These are phyloP conservation scores for Aricia artaxerxes DNA, from an alignment of 2,888 invertebrate species.

Conservation along the genomic window DNA sequence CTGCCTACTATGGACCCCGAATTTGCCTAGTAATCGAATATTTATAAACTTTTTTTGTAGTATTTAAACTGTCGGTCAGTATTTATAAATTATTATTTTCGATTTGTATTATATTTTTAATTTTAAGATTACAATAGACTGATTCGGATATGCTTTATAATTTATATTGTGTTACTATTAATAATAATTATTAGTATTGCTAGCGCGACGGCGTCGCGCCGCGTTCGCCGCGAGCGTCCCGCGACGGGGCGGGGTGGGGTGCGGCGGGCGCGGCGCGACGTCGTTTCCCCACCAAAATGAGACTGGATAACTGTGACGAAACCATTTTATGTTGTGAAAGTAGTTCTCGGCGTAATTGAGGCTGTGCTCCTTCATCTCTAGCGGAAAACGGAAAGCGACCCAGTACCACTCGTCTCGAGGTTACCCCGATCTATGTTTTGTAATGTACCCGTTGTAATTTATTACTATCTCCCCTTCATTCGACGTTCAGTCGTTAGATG, in stretches of 20 bases:
- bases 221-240: neutral
- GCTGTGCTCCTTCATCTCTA: neutral
- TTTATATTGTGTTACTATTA: neutral
- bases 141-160: conserved; percentile 16
- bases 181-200: neutral
- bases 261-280: neutral
- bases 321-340: conserved; percentile 42
- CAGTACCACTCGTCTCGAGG: neutral
- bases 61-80: neutral
- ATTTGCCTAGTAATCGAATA: neutral
- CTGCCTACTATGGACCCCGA: neutral
- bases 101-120: conserved; percentile 11
- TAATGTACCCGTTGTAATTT: no score
- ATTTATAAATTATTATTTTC: neutral
- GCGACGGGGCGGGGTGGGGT: neutral
- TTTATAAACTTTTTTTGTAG: neutral
- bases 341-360: conserved; percentile 24
- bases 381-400: neutral
- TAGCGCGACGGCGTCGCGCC: neutral
- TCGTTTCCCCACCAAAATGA: conserved; percentile 49
- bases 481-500: no score
- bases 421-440: no score
- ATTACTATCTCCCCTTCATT: no score
- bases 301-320: conserved; percentile 52
- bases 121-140: conserved; percentile 1